Conservation (phyloP, 2,113 vertebrate species). For the Podilymbus podiceps region DNA sequence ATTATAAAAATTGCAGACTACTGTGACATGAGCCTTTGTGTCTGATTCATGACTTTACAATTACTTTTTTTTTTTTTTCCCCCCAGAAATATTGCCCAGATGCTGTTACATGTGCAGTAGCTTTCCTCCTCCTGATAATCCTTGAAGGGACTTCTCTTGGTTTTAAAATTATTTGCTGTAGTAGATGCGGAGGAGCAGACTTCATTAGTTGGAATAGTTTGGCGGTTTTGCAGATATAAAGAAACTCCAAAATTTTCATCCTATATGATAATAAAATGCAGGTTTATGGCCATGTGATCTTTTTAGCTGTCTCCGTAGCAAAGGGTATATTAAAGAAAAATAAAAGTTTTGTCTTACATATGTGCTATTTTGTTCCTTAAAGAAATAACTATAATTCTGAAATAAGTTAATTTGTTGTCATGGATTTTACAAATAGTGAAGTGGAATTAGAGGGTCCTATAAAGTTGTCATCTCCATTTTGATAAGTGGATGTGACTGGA, state of each 20-base stretch:
- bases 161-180: not conserved
- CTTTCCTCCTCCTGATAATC: not conserved
- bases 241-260: not conserved
- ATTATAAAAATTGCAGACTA: not conserved
- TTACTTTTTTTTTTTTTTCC: not conserved
- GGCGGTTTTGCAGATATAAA: not conserved
- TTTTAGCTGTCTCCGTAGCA: not conserved
- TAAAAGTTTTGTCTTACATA: not conserved
- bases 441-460: not conserved
- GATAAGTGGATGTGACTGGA: not conserved
- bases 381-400: not conserved
- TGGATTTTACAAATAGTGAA: not conserved
- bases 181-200: not conserved
- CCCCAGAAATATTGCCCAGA: not conserved
- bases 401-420: not conserved
- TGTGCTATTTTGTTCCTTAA: not conserved
- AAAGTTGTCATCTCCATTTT: not conserved
- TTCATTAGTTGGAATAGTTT: not conserved
- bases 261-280: not conserved
- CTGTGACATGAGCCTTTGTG: not conserved
- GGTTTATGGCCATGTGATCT: not conserved
- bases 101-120: not conserved
- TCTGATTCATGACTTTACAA: not conserved
- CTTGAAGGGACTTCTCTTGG: not conserved
- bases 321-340: not conserved